These are phyloP conservation scores for Esperia sulphurella DNA, from an alignment of 2,888 invertebrate species.

Conservation along the genomic window DNA sequence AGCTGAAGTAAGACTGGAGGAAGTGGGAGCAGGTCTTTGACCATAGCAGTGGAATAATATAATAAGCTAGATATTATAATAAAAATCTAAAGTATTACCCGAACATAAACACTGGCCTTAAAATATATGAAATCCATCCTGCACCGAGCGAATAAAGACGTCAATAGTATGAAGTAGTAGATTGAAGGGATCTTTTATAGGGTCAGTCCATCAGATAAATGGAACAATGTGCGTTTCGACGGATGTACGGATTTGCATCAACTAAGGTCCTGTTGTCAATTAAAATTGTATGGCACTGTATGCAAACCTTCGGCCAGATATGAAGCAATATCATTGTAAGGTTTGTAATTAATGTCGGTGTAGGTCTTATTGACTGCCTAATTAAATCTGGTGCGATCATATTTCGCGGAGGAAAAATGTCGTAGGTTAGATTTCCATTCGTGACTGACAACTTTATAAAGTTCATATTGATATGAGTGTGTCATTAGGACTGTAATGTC, in stretches of 20 bases:
- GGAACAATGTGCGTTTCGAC: constrained; percentile 50
- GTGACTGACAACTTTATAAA: no score
- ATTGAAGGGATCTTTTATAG: constrained; percentile 59
- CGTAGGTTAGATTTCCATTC: no score
- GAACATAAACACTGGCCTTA: constrained; percentile 34
- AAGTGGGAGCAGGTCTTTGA: no score
- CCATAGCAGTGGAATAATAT: no score
- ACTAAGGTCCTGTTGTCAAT: constrained; percentile 65
- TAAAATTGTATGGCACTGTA: constrained; percentile 52
- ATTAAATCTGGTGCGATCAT: no score
- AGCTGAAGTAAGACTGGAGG: no score
- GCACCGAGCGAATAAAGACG: constrained; percentile 17
- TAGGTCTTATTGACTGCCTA: background rate
- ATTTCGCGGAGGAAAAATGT: no score
- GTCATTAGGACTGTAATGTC: no score
- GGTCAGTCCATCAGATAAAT: constrained; percentile 56
- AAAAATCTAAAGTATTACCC: no score
- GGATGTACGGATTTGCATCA: constrained; percentile 53
- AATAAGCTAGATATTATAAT: no score
- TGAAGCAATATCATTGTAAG: constrained; percentile 26
- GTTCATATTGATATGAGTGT: no score
- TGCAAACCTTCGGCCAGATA: constrained; percentile 37
- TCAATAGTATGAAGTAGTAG: constrained; percentile 30
- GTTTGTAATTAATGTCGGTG: background rate
- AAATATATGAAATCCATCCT: constrained; percentile 44